Evolutionary conservation across 1,140 invertebrate species (phyloP).

Genomic region (Calephelis virginiensis): DNA sequence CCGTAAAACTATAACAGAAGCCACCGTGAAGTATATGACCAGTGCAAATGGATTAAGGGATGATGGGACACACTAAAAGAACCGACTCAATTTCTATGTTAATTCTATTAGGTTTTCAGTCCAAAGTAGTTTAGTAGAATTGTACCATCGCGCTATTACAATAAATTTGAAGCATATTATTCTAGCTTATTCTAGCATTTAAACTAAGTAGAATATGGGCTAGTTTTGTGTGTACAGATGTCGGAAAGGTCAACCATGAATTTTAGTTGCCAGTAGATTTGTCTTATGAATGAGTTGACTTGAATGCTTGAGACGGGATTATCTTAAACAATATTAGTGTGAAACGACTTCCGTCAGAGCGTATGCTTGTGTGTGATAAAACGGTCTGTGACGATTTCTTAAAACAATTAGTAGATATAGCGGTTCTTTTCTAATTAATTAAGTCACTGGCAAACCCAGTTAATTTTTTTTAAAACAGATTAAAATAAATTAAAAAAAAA

Average conservation of each 20-base stretch:
- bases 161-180: conserved; percentile 1
- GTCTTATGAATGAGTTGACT: too few species aligned
- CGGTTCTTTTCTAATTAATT: too few species aligned
- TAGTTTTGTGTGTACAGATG: not conserved
- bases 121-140: conserved; percentile 34
- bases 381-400: too few species aligned
- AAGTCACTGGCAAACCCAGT: too few species aligned
- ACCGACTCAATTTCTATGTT: conserved; percentile 46
- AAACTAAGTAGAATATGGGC: not conserved
- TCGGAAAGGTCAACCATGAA: not conserved
- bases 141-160: conserved; percentile 18
- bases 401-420: too few species aligned
- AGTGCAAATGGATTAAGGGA: conserved; percentile 47
- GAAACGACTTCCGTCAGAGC: too few species aligned
- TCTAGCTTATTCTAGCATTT: not conserved
- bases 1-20: conserved; percentile 30
- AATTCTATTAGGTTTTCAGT: conserved; percentile 52
- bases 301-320: too few species aligned
- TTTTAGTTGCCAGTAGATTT: too few species aligned
- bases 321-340: too few species aligned
- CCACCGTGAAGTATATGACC: conserved; percentile 36
- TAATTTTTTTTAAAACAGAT: too few species aligned
- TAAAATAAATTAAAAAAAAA: too few species aligned
- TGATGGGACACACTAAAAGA: conserved; percentile 36
- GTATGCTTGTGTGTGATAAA: too few species aligned